These are phyloP conservation scores for Caenorhabditis uteleia DNA, from an alignment of 2,888 invertebrate genomes.

Conservation along the genomic window DNA sequence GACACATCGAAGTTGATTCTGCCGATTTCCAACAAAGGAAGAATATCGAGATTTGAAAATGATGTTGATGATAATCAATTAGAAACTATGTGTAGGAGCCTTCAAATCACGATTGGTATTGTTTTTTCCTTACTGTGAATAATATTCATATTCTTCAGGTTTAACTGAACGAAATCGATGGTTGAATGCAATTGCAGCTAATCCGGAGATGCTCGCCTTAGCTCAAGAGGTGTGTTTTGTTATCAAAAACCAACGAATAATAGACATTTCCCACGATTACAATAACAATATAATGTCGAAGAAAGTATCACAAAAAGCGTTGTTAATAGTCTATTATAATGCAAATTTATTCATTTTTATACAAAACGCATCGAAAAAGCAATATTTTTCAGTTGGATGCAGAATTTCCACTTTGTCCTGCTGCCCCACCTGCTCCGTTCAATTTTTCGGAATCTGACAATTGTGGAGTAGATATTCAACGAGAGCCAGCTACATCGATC, in stretches of 20 bases:
- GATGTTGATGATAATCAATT: constrained; percentile 32
- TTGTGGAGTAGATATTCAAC: not conserved
- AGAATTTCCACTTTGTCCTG: constrained; percentile 16
- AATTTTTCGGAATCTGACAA: not conserved
- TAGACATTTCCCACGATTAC: too few species aligned
- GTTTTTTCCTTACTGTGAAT: not conserved
- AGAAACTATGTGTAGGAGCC: constrained; percentile 21
- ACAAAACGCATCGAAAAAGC: too few species aligned
- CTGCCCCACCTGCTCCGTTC: too few species aligned
- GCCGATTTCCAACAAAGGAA: constrained; percentile 27
- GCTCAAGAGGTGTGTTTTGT: constrained; percentile 13
- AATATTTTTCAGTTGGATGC: constrained; percentile 14
- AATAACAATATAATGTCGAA: not conserved
- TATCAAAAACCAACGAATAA: too few species aligned
- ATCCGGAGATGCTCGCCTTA: constrained; percentile 31
- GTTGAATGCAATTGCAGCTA: constrained; percentile 37
- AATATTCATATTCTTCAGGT: not conserved
- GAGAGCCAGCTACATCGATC: not conserved
- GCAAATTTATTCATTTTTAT: too few species aligned
- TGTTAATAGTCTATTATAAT: too few species aligned
- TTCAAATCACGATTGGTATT: constrained; percentile 28
- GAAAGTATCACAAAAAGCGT: too few species aligned
- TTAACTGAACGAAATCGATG: constrained; percentile 39
- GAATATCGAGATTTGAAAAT: constrained; percentile 30
- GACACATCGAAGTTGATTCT: constrained; percentile 20